Conservation (phyloP, 1,140 invertebrate genomes). For the Procambarus virginalis region DNA sequence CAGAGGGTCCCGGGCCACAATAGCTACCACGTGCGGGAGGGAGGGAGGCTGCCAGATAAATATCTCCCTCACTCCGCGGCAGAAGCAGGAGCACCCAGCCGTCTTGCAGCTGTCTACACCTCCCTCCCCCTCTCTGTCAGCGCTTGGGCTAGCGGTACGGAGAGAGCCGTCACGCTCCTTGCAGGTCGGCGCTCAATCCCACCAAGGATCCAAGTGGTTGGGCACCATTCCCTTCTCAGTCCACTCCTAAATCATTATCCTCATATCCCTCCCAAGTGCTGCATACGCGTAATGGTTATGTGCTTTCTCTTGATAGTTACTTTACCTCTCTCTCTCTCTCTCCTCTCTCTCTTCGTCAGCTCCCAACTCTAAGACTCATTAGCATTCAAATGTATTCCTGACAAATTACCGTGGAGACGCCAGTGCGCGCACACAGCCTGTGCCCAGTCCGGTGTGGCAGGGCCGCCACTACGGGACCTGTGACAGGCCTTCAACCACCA, state of each 20-base stretch:
- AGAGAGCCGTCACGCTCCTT: no score
- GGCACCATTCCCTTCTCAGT: no score
- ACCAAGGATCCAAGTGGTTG: no score
- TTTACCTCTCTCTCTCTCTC: neutral
- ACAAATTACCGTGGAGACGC: constrained; percentile 1
- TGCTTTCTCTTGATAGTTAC: no score
- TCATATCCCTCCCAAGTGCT: no score
- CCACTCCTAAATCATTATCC: no score
- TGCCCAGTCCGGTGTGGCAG: neutral
- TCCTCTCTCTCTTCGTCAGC: neutral
- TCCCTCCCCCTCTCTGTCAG: neutral
- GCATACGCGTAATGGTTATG: no score
- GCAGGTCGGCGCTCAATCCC: no score
- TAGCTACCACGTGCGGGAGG: neutral
- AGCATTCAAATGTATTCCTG: constrained; percentile 16
- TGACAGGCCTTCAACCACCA: neutral
- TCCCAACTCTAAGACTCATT: neutral
- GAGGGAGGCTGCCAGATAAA: neutral
- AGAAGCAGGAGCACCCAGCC: neutral
- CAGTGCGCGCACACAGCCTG: neutral
- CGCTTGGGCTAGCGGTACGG: no score
- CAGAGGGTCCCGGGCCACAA: neutral
- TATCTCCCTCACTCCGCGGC: neutral
- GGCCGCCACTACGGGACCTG: no score
- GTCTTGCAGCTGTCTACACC: neutral